Percentiles rank a stretch among this genome's conserved stretches.
These are phyloP conservation scores for Platysternon megacephalum DNA, from an alignment of 2,113 vertebrate species.

Conservation along the genomic window DNA sequence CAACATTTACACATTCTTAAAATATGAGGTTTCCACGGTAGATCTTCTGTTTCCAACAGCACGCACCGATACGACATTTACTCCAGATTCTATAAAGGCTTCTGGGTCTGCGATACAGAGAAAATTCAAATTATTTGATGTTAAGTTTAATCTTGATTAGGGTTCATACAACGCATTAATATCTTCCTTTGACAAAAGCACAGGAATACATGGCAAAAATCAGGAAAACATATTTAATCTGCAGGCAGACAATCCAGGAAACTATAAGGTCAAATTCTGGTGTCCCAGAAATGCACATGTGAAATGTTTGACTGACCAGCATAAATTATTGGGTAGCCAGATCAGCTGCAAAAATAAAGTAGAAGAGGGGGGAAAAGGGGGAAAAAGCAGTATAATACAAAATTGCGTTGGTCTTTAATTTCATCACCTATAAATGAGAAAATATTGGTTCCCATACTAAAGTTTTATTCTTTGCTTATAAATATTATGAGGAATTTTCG, in stretches of 20 bases:
- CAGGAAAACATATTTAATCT: background rate
- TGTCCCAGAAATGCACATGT: background rate
- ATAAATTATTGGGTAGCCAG: background rate
- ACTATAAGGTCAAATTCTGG: background rate
- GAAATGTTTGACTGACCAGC: background rate
- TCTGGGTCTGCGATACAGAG: background rate
- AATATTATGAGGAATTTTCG: constrained; percentile 83
- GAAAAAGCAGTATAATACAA: constrained; percentile 69
- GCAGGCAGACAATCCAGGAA: background rate
- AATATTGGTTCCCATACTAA: constrained; percentile 82
- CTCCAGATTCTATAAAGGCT: background rate
- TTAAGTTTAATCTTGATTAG: background rate
- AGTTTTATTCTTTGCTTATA: constrained; percentile 84
- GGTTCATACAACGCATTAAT: background rate
- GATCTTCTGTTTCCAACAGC: background rate
- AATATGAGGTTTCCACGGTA: background rate
- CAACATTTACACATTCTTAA: background rate
- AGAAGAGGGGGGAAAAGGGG: constrained; percentile 2
- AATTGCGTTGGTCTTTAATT: constrained; percentile 80
- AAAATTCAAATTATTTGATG: constrained; percentile 6
- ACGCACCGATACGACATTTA: background rate
- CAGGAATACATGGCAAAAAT: background rate
- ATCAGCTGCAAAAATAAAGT: constrained; percentile 67
- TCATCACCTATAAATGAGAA: constrained; percentile 83
- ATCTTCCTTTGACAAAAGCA: background rate